phyloP scores from a whole-genome alignment of 2,888 invertebrate genomes.

The Cryptocheilus praepositus region DNA sequence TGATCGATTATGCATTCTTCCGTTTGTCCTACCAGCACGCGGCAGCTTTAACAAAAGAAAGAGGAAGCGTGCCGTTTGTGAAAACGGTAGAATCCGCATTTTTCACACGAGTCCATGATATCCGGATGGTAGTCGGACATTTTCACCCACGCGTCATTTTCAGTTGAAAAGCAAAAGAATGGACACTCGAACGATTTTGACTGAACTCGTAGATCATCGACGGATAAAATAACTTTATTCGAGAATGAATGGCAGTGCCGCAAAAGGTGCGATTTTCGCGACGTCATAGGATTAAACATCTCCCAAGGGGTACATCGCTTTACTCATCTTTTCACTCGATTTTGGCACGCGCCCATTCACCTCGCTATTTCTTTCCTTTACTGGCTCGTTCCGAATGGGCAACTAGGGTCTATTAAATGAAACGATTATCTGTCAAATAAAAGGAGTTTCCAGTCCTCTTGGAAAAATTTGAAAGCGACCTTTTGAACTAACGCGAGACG shows the following conservation, averaged over 20 bases:
- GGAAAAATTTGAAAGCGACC: no score
- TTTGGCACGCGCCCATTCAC: constrained; percentile 46
- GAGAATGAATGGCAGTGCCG: no score
- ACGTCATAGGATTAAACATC: constrained; percentile 34
- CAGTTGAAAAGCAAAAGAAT: neutral
- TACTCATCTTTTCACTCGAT: constrained; percentile 26
- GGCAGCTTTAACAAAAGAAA: no score
- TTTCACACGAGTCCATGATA: neutral
- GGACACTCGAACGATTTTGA: neutral
- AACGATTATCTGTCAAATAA: constrained; percentile 46
- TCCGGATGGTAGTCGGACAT: no score
- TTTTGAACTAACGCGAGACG: no score
- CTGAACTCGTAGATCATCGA: constrained; percentile 48
- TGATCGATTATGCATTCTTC: no score
- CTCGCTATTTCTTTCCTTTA: constrained; percentile 23
- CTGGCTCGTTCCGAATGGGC: constrained; percentile 17
- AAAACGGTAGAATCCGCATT: no score
- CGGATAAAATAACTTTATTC: constrained; percentile 14
- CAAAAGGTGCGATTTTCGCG: constrained; percentile 24
- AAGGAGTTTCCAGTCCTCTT: no score
- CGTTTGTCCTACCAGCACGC: no score
- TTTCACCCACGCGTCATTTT: no score
- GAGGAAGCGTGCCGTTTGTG: no score
- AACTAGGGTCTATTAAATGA: constrained; percentile 56
- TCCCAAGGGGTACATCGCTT: constrained; percentile 7